phyloP scores from a whole-genome alignment of 2,797 vertebrate species.

The Liparis tanakae region DNA sequence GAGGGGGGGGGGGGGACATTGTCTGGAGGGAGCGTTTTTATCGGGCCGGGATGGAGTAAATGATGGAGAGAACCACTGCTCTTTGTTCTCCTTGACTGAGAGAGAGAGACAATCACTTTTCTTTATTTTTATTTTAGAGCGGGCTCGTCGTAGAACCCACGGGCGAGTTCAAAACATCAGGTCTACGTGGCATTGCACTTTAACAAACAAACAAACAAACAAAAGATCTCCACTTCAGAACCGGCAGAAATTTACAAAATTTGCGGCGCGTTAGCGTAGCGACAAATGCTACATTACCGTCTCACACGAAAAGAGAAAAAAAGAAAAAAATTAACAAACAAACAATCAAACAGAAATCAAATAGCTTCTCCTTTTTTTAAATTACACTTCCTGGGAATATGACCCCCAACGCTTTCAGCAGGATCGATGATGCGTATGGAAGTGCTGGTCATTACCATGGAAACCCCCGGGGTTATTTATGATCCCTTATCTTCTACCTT shows the following conservation, averaged over 20 bases:
- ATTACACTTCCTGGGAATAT: too few relatives aligned
- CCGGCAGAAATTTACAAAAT: too few relatives aligned
- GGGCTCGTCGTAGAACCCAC: not conserved
- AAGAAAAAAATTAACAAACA: too few relatives aligned
- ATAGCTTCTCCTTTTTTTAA: too few relatives aligned
- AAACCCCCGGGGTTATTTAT: slow-evolving; percentile 54
- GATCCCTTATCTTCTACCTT: slow-evolving; percentile 33
- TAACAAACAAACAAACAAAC: too few relatives aligned
- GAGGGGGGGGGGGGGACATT: slow-evolving; percentile 4
- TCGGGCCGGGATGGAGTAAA: slow-evolving; percentile 64
- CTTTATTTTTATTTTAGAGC: not conserved
- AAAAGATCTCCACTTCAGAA: too few relatives aligned
- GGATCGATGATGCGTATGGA: slow-evolving; percentile 63
- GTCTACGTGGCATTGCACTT: too few relatives aligned
- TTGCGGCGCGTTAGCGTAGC: too few relatives aligned
- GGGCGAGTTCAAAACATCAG: too few relatives aligned
- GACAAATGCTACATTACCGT: too few relatives aligned
- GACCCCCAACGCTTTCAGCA: slow-evolving; percentile 72
- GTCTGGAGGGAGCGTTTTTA: slow-evolving; percentile 70
- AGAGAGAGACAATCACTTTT: slow-evolving; percentile 30
- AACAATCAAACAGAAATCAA: too few relatives aligned
- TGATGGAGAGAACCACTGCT: slow-evolving; percentile 64
- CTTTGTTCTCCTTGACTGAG: slow-evolving; percentile 54
- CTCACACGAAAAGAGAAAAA: too few relatives aligned
- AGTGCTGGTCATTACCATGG: slow-evolving; percentile 56